These are phyloP conservation scores for Epizoanthus illoricatus DNA, from an alignment of 92 coral and sea anemone genomes.

Conservation along the genomic window DNA sequence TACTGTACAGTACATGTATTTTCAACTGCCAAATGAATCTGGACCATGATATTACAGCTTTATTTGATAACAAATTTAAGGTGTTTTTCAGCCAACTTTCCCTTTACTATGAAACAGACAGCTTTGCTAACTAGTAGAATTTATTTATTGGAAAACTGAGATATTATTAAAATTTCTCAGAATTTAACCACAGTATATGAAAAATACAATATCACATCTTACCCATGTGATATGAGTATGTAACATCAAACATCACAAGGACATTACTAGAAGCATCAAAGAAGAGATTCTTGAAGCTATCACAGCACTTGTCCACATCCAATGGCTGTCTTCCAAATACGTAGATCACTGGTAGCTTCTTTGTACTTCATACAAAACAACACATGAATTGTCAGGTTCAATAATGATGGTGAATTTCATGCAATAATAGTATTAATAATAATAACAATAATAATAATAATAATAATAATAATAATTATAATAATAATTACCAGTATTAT, in stretches of 20 bases:
- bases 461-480: no score
- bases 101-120: no score
- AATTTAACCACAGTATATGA: no score
- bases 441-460: background rate
- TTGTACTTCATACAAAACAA: constrained; percentile 56
- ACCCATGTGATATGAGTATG: constrained; percentile 83
- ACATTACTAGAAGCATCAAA: constrained; percentile 57
- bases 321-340: constrained; percentile 86
- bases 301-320: constrained; percentile 52
- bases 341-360: constrained; percentile 77
- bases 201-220: background rate
- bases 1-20: no score
- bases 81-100: no score
- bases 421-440: background rate
- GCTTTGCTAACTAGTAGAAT: no score
- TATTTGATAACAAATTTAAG: no score
- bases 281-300: constrained; percentile 56
- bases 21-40: no score
- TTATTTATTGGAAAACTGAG: no score
- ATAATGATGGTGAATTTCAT: background rate
- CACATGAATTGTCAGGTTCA: background rate
- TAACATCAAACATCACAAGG: constrained; percentile 81
- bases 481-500: no score
- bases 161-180: no score
- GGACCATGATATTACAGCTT: no score